These are phyloP conservation scores for Acinonyx jubatus DNA, from an alignment of 2,113 vertebrate genomes.

Conservation along the genomic window DNA sequence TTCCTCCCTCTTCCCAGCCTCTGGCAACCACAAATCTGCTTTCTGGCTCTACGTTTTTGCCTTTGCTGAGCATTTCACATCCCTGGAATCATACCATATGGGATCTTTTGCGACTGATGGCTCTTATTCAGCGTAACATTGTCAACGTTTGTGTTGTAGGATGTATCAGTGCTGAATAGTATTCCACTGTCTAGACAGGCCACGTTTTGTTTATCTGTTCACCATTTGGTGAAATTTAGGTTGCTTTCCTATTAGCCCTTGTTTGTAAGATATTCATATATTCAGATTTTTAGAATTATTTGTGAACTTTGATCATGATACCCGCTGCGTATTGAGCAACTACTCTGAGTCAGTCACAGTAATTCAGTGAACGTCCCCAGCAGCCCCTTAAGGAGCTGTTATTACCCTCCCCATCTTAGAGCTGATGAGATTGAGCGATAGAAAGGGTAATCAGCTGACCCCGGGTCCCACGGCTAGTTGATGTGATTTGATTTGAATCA, in stretches of 20 bases:
- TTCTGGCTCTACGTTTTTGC: neutral
- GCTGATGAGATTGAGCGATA: no score
- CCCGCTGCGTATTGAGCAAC: neutral
- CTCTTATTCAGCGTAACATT: neutral
- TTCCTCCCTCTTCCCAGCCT: no score
- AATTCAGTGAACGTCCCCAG: neutral
- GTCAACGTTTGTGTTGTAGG: fast-evolving
- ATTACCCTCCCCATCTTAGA: neutral
- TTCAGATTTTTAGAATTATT: neutral
- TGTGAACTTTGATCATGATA: neutral
- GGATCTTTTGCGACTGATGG: neutral
- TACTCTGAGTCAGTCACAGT: neutral
- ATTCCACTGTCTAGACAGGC: neutral
- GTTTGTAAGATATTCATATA: neutral
- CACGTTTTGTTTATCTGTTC: neutral
- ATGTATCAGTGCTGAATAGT: neutral
- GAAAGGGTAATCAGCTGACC: neutral
- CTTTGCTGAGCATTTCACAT: neutral
- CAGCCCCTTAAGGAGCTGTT: neutral
- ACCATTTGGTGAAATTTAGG: neutral
- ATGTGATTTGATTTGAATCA: neutral
- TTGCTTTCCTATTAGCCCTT: neutral
- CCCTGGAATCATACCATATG: fast-evolving
- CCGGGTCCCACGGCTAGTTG: neutral
- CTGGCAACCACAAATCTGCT: neutral